Base-by-base conservation (phyloP, 2,888 invertebrate species). In the Agrochola lota region DNA sequence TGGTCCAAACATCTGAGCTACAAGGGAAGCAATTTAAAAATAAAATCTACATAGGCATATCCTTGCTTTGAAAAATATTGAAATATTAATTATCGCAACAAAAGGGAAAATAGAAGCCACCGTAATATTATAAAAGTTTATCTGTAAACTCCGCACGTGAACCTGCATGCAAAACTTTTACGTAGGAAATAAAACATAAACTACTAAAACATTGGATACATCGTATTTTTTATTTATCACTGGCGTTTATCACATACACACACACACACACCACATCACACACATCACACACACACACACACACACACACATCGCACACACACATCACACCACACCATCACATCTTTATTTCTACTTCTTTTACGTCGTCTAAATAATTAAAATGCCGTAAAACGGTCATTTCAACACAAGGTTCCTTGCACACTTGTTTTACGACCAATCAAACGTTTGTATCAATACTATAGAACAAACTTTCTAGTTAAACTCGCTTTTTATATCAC, bases 261-360 rank as follows among this genome's bases (percentile, higher is more conserved):
- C n/a, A n/a, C n/a, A n/a, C n/a, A n/a, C n/a, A n/a, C n/a, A n/a
- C n/a, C n/a, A n/a, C n/a, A n/a, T n/a, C n/a, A n/a, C n/a, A n/a
- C n/a, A n/a, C n/a, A n/a, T n/a, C n/a, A n/a, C n/a, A n/a, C n/a
- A n/a, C n/a, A n/a, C n/a, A n/a, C n/a, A n/a, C n/a, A n/a, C n/a
- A n/a, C n/a, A n/a, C n/a, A n/a, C n/a, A n/a, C n/a, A n/a, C n/a
- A n/a, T n/a, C n/a, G n/a, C n/a, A n/a, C n/a, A n/a, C n/a, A n/a
- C n/a, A n/a, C n/a, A n/a, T n/a, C n/a, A n/a, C n/a, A n/a, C n/a
- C n/a, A n/a, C n/a, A n/a, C n/a, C n/a, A n/a, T 81, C 78, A 85
- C 87, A 83, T 85, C 86, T 86, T 87, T 87, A 81, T 89, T 87
- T 81, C 84, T 80, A 76, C 85, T 82, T 88, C 84, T 87, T 88